Conservation (phyloP, 2,797 vertebrate genomes). For the Cyclopterus lumpus region DNA sequence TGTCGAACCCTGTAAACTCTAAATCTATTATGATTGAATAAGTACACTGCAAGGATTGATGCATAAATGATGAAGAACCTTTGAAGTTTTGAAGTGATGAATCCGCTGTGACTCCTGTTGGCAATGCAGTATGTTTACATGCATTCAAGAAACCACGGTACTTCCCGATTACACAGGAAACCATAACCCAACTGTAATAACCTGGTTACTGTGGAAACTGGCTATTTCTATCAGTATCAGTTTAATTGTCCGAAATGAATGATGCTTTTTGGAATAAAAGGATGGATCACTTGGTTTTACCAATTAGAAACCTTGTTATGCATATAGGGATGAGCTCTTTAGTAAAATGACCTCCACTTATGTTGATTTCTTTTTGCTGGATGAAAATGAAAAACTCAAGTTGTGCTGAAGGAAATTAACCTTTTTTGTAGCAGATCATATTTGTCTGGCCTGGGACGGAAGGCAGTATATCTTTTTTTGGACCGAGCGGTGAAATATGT, state of each 20-base stretch:
- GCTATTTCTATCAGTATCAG: background rate
- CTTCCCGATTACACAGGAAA: background rate
- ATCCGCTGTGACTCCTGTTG: background rate
- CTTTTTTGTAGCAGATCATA: too few species aligned
- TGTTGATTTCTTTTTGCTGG: background rate
- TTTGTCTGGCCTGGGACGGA: background rate
- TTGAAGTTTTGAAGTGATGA: background rate
- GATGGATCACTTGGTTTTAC: background rate
- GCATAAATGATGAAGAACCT: background rate
- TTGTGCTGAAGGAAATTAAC: background rate
- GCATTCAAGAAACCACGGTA: background rate
- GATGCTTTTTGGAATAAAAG: background rate
- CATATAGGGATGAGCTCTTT: background rate
- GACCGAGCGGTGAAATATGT: background rate
- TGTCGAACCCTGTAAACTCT: constrained; percentile 32
- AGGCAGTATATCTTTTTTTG: background rate
- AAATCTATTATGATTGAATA: constrained; percentile 14
- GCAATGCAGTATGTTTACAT: background rate
- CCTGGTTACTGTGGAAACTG: background rate
- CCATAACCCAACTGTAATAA: background rate
- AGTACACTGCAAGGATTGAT: background rate
- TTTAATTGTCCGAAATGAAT: background rate
- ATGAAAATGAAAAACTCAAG: background rate
- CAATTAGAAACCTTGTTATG: background rate
- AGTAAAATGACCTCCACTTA: background rate